These are phyloP conservation scores for Rhogogaster chlorosoma DNA, from an alignment of 2,888 invertebrate species.

Conservation along the genomic window DNA sequence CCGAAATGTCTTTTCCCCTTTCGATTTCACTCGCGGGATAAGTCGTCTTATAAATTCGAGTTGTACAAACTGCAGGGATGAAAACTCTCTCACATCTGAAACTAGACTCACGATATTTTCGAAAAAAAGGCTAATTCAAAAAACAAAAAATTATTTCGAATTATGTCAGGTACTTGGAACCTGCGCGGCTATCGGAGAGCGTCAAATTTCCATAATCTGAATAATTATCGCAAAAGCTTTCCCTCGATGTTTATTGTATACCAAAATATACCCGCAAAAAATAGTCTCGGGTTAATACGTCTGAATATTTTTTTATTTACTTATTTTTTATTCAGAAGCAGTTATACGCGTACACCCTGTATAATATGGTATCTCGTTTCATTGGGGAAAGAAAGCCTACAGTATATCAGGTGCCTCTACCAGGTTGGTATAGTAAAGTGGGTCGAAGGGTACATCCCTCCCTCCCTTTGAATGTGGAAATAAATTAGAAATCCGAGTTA, in stretches of 20 bases:
- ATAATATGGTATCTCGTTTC: constrained; percentile 6
- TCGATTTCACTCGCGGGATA: background rate
- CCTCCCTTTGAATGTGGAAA: background rate
- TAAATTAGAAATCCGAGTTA: constrained; percentile 33
- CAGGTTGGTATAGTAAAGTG: background rate
- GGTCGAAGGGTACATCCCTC: background rate
- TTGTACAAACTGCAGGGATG: background rate
- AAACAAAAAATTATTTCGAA: background rate
- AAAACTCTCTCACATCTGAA: background rate
- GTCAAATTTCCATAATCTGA: background rate
- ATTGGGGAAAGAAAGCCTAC: background rate
- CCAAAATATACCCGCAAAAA: too few relatives aligned
- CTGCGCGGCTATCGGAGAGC: background rate
- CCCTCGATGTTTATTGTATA: background rate
- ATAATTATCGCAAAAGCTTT: background rate
- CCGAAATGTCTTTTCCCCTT: constrained; percentile 17
- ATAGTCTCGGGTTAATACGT: too few relatives aligned
- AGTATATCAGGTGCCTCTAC: background rate
- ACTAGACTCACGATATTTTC: background rate
- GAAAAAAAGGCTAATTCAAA: background rate
- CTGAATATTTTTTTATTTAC: background rate
- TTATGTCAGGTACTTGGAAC: background rate
- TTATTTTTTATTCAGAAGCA: background rate
- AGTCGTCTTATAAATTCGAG: background rate
- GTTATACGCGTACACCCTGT: background rate